Evolutionary conservation across 2,113 vertebrate species (phyloP).

Genomic region (Periophthalmus modestus): DNA sequence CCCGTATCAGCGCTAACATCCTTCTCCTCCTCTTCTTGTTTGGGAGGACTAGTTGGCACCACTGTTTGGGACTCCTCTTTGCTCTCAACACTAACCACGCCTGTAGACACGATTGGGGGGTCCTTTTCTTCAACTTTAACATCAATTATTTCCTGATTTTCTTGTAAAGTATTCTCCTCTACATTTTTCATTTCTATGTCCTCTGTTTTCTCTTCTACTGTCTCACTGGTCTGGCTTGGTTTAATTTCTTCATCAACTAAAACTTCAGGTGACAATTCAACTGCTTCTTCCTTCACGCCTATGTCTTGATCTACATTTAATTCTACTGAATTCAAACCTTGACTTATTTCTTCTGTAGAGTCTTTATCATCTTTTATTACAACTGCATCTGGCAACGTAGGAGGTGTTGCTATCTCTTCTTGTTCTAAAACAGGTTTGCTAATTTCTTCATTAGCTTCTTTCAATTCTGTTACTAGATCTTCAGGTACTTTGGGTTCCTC

Average conservation of each 20-base stretch:
- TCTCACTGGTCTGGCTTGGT: conserved; percentile 20
- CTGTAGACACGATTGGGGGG: conserved; percentile 43
- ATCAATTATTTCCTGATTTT: conserved; percentile 27
- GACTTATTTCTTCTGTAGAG: conserved; percentile 2
- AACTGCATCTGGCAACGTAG: conserved; percentile 21
- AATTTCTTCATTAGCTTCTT: conserved; percentile 39
- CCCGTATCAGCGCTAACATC: conserved; percentile 33
- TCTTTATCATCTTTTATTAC: conserved; percentile 20
- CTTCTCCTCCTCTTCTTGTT: conserved; percentile 55
- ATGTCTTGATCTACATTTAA: conserved; percentile 26
- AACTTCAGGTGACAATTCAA: conserved; percentile 28
- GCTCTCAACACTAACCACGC: conserved; percentile 34
- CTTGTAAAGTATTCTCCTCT: conserved; percentile 24
- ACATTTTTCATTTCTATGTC: conserved; percentile 26
- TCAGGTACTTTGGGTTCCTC: conserved; percentile 16
- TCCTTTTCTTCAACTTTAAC: conserved; percentile 24
- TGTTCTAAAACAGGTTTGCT: conserved; percentile 43
- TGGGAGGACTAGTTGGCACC: conserved; percentile 21
- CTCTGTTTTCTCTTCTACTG: conserved; percentile 26
- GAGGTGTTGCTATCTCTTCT: conserved; percentile 11
- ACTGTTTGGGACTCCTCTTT: conserved; percentile 46
- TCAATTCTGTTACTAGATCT: conserved; percentile 22
- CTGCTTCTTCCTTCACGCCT: conserved; percentile 13
- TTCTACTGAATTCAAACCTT: conserved; percentile 20
- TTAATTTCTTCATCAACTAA: conserved; percentile 22